phyloP scores from a whole-genome alignment of 2,888 invertebrate genomes.

The Campaea margaritaria region DNA sequence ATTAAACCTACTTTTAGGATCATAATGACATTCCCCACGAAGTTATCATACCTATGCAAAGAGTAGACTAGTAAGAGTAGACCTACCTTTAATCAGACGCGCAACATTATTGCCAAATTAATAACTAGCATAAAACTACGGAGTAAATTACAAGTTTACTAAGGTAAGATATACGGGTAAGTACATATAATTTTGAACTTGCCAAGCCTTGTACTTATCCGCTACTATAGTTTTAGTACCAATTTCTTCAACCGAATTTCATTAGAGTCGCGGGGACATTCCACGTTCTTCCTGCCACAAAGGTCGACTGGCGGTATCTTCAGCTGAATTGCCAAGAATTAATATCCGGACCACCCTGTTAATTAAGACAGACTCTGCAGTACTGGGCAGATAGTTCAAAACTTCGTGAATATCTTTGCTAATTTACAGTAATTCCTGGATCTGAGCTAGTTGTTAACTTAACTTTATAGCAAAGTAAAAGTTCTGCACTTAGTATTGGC shows the following conservation, averaged over 20 bases:
- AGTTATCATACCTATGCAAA: too few species aligned
- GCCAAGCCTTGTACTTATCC: neutral
- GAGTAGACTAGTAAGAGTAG: too few species aligned
- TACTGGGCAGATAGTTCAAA: constrained; percentile 51
- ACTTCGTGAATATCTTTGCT: constrained; percentile 41
- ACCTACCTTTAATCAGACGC: too few species aligned
- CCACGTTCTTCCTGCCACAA: constrained; percentile 40
- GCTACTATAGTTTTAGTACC: constrained; percentile 33
- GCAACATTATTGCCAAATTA: neutral
- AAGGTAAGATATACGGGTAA: too few species aligned
- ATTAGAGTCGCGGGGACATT: constrained; percentile 29
- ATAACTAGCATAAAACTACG: neutral
- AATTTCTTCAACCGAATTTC: constrained; percentile 29
- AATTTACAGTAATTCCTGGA: constrained; percentile 42
- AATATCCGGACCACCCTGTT: constrained; percentile 63
- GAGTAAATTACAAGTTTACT: too few species aligned
- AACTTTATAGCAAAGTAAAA: constrained; percentile 33
- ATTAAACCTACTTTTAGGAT: too few species aligned
- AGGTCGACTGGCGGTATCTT: constrained; percentile 50
- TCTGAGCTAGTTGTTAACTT: constrained; percentile 34
- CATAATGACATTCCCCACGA: too few species aligned
- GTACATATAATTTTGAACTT: too few species aligned
- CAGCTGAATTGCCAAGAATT: constrained; percentile 63
- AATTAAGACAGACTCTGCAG: constrained; percentile 59
- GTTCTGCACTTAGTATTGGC: constrained; percentile 19